Evolutionary conservation across 2,113 vertebrate species (phyloP).

Genomic region (Eurystomus gularis): DNA sequence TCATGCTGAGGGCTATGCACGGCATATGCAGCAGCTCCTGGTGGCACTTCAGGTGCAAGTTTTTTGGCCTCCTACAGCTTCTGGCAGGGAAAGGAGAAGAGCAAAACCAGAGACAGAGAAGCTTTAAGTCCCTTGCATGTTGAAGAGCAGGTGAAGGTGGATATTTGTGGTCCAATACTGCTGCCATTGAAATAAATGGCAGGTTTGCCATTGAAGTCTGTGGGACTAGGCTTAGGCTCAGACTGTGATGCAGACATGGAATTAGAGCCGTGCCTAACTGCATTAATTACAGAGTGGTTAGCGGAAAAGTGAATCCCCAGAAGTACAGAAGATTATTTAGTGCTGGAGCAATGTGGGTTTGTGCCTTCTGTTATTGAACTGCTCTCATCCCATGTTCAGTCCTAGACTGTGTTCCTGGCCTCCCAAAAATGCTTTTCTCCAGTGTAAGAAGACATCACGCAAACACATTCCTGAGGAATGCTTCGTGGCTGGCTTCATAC

Average conservation of each 20-base stretch:
- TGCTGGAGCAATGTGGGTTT: background rate
- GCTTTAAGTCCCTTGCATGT: background rate
- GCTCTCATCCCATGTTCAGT: background rate
- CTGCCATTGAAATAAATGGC: background rate
- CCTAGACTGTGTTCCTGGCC: background rate
- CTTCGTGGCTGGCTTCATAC: background rate
- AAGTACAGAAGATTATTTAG: background rate
- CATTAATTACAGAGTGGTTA: background rate
- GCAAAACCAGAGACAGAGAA: background rate
- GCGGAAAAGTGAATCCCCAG: background rate
- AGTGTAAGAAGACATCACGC: rapidly evolving
- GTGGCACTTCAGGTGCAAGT: background rate
- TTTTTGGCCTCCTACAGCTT: background rate
- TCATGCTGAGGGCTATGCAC: background rate
- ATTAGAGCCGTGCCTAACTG: background rate
- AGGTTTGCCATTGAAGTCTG: background rate
- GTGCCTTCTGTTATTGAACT: background rate
- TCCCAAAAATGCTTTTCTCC: background rate
- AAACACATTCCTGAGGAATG: background rate
- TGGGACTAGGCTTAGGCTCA: background rate
- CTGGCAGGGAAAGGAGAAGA: background rate
- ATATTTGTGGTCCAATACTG: background rate
- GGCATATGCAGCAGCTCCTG: background rate
- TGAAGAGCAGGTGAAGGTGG: background rate
- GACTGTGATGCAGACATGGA: background rate